A percentile compares a stretch with the other conserved stretches of the same genome.
These are phyloP conservation scores for Pangasius mekongensis DNA, from an alignment of 2,797 vertebrate genomes.

Conservation along the genomic window DNA sequence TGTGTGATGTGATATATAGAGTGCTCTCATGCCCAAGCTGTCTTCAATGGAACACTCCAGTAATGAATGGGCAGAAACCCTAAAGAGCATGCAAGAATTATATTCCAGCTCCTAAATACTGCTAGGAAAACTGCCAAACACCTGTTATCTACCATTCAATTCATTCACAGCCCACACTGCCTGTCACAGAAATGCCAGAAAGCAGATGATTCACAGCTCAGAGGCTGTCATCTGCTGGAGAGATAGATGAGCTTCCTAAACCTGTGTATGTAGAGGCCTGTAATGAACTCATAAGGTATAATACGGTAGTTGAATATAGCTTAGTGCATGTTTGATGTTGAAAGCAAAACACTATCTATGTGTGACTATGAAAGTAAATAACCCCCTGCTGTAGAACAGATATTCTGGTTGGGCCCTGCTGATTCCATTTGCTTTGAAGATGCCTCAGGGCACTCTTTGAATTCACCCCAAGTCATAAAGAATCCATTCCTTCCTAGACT, in stretches of 20 bases:
- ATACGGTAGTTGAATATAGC: not conserved
- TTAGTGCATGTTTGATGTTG: not conserved
- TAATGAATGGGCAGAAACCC: not conserved
- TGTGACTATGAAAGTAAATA: not conserved
- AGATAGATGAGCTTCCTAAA: not conserved
- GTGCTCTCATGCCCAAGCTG: not conserved
- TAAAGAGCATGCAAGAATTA: constrained; percentile 7
- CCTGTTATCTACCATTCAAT: constrained; percentile 19
- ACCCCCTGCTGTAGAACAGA: not conserved
- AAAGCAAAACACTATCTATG: not conserved
- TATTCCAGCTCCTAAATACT: constrained; percentile 9
- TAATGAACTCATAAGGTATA: not conserved
- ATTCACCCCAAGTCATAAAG: not conserved
- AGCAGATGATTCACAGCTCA: constrained; percentile 14
- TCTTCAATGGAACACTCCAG: not conserved
- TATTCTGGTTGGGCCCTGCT: not conserved
- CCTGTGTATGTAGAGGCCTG: not conserved
- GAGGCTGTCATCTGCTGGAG: not conserved
- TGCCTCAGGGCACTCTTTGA: not conserved
- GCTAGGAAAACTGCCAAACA: constrained; percentile 6
- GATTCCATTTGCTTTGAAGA: constrained; percentile 23
- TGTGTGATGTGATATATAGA: not conserved
- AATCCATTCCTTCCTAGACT: not conserved
- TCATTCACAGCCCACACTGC: not conserved
- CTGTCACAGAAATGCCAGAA: constrained; percentile 14